phyloP scores from a whole-genome alignment of 1,140 invertebrate genomes.

The Brachystomella parvula region DNA sequence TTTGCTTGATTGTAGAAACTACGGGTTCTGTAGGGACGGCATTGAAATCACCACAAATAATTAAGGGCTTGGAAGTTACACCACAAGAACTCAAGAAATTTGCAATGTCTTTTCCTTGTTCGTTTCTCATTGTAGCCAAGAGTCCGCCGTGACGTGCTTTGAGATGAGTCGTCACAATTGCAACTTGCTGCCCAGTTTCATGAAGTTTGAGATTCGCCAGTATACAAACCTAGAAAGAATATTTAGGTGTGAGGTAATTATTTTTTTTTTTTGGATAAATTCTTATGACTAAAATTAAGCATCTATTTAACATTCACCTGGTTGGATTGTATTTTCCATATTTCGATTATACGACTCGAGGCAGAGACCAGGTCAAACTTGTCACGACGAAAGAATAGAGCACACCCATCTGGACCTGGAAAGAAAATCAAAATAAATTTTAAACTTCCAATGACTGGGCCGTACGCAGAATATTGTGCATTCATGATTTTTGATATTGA shows the following conservation, averaged over 20 bases:
- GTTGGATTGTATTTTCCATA: slow-evolving; percentile 62
- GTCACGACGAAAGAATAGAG: slow-evolving; percentile 59
- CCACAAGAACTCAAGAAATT: slow-evolving; percentile 44
- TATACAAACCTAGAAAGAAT: slow-evolving; percentile 53
- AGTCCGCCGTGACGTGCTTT: slow-evolving; percentile 64
- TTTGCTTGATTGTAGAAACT: slow-evolving; percentile 52
- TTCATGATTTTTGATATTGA: too few species aligned
- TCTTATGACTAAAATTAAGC: too few species aligned
- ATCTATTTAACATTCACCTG: too few species aligned
- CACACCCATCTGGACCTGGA: slow-evolving; percentile 67
- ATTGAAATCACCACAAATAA: slow-evolving; percentile 72
- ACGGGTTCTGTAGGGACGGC: slow-evolving; percentile 65
- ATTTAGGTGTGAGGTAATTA: slow-evolving; percentile 1
- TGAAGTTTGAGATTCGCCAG: slow-evolving; percentile 50
- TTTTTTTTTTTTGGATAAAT: not conserved
- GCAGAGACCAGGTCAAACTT: slow-evolving; percentile 55
- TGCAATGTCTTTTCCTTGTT: slow-evolving; percentile 63
- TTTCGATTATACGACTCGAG: slow-evolving; percentile 56
- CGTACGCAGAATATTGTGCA: too few species aligned
- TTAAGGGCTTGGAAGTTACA: slow-evolving; percentile 46
- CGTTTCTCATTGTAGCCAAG: slow-evolving; percentile 59
- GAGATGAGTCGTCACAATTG: slow-evolving; percentile 64
- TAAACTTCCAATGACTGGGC: too few species aligned
- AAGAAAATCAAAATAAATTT: not conserved
- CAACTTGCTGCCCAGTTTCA: slow-evolving; percentile 53